Evolutionary conservation across 1,140 invertebrate genomes (phyloP).

Genomic region (Wasmannia auropunctata): DNA sequence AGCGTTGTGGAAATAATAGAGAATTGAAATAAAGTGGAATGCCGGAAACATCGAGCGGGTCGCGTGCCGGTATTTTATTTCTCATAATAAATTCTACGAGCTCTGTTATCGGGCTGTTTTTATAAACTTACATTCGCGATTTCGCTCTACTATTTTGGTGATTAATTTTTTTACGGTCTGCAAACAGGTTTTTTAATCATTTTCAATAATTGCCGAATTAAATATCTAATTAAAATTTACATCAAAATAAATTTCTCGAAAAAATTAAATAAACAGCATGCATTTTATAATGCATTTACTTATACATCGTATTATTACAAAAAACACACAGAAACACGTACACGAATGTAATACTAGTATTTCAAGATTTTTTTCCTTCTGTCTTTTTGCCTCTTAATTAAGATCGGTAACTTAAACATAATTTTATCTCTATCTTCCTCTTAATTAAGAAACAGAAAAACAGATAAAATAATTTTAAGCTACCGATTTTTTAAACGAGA

Average conservation of each 20-base stretch:
- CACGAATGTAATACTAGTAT: not conserved
- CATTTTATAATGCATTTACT: not conserved
- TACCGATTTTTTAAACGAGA: not conserved
- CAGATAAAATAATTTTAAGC: not conserved
- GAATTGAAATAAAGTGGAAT: conserved; percentile 46
- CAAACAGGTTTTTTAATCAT: not conserved
- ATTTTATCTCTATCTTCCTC: too few species aligned
- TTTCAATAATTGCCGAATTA: not conserved
- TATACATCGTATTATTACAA: not conserved
- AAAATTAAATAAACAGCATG: not conserved
- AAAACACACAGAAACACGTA: not conserved
- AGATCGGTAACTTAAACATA: too few species aligned
- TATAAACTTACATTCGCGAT: not conserved
- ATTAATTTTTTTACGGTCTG: not conserved
- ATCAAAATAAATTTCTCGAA: not conserved
- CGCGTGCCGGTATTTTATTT: conserved; percentile 8
- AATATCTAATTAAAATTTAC: not conserved
- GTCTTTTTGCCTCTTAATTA: not conserved
- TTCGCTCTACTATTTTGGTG: not conserved
- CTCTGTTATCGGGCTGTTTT: not conserved
- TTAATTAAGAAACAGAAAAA: not conserved
- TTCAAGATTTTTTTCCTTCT: not conserved
- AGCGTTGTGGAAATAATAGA: conserved; percentile 19
- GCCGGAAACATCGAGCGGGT: conserved; percentile 8
- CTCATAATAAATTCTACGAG: not conserved